Percentiles rank a stretch among this genome's conserved stretches.
Conservation (phyloP, 2,113 vertebrate species). For the Chlorocebus sabaeus region DNA sequence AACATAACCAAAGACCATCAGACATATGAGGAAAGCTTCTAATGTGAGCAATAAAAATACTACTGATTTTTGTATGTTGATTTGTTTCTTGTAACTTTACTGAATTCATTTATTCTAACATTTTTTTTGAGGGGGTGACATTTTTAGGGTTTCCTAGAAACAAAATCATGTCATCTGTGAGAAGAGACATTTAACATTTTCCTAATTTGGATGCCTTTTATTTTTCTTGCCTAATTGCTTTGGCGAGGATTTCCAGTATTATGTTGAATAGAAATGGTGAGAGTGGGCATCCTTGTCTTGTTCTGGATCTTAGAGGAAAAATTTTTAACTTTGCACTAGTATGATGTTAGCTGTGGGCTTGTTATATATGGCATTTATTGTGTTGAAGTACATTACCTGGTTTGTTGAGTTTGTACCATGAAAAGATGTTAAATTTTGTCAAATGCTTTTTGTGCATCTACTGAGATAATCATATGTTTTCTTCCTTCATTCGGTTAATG, state of each 20-base stretch:
- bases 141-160: not conserved
- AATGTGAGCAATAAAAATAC: not conserved
- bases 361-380: not conserved
- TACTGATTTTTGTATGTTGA: not conserved
- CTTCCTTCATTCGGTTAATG: not conserved
- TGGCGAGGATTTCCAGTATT: not conserved
- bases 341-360: not conserved
- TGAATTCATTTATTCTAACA: not conserved
- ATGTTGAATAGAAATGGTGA: not conserved
- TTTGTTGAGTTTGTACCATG: not conserved
- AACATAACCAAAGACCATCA: not conserved
- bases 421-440: not conserved
- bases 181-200: not conserved
- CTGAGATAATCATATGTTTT: not conserved
- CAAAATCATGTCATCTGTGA: not conserved
- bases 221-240: not conserved
- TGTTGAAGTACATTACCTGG: not conserved
- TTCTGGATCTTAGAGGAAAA: not conserved
- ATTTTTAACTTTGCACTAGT: not conserved
- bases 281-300: not conserved
- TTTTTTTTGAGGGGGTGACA: not conserved
- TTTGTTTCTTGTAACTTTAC: not conserved
- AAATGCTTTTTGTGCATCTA: not conserved
- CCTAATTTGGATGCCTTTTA: not conserved
- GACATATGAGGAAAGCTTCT: not conserved